phyloP scores from a whole-genome alignment of 2,113 vertebrate species.

The Eurypyga helias region DNA sequence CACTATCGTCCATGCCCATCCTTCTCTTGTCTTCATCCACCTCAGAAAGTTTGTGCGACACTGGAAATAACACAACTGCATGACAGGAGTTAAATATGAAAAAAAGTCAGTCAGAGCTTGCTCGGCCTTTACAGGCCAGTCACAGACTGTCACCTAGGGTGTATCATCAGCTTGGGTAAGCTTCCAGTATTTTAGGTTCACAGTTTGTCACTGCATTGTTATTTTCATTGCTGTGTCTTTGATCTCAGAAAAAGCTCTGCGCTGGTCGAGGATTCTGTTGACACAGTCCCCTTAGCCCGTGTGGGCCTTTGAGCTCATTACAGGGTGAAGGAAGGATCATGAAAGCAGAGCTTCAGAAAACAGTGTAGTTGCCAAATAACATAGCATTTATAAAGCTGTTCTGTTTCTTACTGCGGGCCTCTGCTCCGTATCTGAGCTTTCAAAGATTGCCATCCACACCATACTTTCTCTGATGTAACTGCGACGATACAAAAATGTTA shows the following conservation, averaged over 20 bases:
- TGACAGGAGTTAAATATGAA: background rate
- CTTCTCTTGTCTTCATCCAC: background rate
- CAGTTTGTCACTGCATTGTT: constrained; percentile 4
- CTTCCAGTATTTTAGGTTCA: background rate
- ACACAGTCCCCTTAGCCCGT: background rate
- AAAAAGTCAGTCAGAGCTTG: background rate
- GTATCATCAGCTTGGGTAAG: background rate
- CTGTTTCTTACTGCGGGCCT: background rate
- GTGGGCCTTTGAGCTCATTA: background rate
- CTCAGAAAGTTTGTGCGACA: background rate
- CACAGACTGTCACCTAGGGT: background rate
- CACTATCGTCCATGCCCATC: background rate
- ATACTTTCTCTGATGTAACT: background rate
- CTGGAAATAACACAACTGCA: background rate
- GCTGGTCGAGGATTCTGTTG: background rate
- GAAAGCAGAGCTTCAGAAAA: constrained; percentile 26
- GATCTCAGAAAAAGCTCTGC: constrained; percentile 6
- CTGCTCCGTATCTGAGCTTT: background rate
- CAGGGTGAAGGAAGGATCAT: background rate
- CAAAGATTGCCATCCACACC: background rate
- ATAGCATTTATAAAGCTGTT: background rate
- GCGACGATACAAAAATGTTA: background rate
- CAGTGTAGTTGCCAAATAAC: background rate
- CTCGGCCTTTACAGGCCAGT: background rate
- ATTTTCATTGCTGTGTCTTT: constrained; percentile 36